Conservation (phyloP, 2,113 vertebrate genomes). For the Apistogramma diplotaenia region DNA sequence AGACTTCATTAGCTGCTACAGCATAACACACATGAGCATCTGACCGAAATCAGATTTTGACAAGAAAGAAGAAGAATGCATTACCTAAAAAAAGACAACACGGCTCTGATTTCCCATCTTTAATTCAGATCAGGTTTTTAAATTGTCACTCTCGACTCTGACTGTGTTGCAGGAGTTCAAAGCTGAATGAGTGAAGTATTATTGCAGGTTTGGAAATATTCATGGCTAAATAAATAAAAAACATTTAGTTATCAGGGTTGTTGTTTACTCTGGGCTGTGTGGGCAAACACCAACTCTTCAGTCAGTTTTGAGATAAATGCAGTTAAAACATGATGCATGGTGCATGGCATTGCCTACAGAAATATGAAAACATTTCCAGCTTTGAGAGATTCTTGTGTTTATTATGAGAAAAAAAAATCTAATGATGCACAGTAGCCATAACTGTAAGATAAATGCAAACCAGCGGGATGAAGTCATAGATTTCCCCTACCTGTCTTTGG, state of each 20-base stretch:
- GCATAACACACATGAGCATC: not conserved
- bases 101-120: not conserved
- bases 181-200: not conserved
- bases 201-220: not conserved
- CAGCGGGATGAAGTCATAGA: not conserved
- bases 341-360: not conserved
- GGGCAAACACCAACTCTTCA: not conserved
- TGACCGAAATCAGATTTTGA: not conserved
- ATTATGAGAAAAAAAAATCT: not conserved
- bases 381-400: not conserved
- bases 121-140: not conserved
- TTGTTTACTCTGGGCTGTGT: not conserved
- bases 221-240: not conserved
- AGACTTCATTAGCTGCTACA: not conserved
- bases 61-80: not conserved
- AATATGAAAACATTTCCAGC: not conserved
- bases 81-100: not conserved
- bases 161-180: not conserved
- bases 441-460: not conserved
- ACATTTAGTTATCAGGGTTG: not conserved
- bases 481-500: constrained; percentile 88
- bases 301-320: not conserved
- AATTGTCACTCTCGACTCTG: not conserved
- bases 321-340: not conserved
- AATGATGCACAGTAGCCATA: not conserved